Evolutionary conservation across 2,888 invertebrate genomes (phyloP).

Genomic region (Gymnocheta viridis): DNA sequence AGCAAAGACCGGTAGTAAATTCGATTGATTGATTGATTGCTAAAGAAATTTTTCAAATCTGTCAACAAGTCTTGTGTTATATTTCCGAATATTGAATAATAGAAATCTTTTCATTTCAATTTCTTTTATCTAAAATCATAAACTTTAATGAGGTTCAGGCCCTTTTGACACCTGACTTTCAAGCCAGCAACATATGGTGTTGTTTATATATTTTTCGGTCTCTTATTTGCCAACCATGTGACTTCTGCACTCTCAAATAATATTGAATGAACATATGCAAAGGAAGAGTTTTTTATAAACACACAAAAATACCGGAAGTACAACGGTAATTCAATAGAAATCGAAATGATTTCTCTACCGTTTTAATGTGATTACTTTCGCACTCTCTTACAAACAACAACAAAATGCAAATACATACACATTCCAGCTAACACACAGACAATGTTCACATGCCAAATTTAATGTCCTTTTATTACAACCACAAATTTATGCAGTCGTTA

Average conservation of each 20-base stretch:
- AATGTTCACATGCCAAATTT: neutral
- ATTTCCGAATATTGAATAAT: neutral
- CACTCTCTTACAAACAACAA: neutral
- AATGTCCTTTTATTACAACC: conserved; percentile 50
- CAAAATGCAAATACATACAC: neutral
- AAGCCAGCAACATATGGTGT: neutral
- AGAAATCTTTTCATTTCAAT: neutral
- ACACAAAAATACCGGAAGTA: conserved; percentile 60
- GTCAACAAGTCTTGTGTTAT: neutral
- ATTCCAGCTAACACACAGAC: neutral
- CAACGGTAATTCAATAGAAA: conserved; percentile 60
- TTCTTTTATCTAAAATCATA: neutral
- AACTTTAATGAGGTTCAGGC: neutral
- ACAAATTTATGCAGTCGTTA: conserved; percentile 21
- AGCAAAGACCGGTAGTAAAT: too few species aligned
- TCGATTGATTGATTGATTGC: neutral
- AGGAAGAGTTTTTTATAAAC: conserved; percentile 33
- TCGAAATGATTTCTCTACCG: conserved; percentile 57
- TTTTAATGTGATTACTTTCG: conserved; percentile 42
- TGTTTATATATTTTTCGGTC: neutral
- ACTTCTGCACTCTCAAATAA: neutral
- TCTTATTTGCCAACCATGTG: neutral
- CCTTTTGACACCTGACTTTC: neutral
- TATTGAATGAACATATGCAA: neutral
- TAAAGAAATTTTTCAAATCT: neutral